Base-by-base conservation (phyloP, 92 coral and sea anemone genomes). In the Anthopleura xanthogrammica region DNA sequence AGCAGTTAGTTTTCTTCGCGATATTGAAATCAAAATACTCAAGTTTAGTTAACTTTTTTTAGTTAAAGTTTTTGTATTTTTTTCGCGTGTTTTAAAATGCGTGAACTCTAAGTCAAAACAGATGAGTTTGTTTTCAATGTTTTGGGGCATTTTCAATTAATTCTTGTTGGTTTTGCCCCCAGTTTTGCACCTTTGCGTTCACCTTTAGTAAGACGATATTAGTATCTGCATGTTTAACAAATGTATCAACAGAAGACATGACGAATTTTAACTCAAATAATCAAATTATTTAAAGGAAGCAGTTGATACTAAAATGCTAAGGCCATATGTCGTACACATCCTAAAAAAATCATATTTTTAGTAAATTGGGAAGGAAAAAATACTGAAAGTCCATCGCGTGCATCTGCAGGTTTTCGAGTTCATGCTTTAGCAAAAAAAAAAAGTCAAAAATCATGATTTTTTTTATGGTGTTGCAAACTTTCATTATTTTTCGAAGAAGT, bases 101-200 rank as follows among this genome's bases (percentile, higher is more conserved):
- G 41, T 36, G 46, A 11, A 68, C 74, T 68, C 41, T 36, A 11
- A 68, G 24, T 68, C 36, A 23, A 68, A 68, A 68, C 42, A 23
- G 2, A 36, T 23, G 46, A 68, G 46, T 36, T 68, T 68, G 42
- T 68, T 68, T 68, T 68, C 16, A 29, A 68, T 68, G 74, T 68
- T 68, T 68, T 12, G 41, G 16, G 42, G 43, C 74, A 68, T 68
- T 68, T 29, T 68, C 12, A 68, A 68, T 24, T 68, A 68, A 68
- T 12, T 36, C 41, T 23, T 68, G 74, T 68, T 68, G 12, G 74
- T 68, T 68, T 68, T 68, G 74, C 41, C 74, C 70, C 70, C 70
- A 19, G 11, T 20, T 20, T 29, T 62, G 70, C 24, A 20, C 70
- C 58, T 8, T 62, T 14, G 19, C 16, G 7, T 62, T 68, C 74